Percentiles rank a stretch among this genome's conserved stretches.
Conservation (phyloP, 1,140 invertebrate genomes). For the Apis laboriosa region DNA sequence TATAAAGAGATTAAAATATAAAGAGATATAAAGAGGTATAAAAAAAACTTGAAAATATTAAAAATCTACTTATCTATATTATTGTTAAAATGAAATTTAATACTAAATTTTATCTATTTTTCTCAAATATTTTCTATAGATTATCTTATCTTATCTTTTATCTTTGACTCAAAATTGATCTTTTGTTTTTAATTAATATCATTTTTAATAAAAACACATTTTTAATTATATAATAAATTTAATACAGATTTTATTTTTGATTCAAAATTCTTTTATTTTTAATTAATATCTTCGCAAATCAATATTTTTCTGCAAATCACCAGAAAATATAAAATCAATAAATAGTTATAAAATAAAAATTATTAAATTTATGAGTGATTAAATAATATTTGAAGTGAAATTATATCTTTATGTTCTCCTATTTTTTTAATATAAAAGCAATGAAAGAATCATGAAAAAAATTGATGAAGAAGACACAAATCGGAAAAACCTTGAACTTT, state of each 20-base stretch:
- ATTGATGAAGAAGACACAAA: not conserved
- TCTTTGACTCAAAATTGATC: no score
- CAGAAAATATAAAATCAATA: not conserved
- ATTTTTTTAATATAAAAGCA: not conserved
- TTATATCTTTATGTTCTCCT: not conserved
- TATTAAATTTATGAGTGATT: not conserved
- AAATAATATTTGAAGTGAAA: not conserved
- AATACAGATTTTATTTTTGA: not conserved
- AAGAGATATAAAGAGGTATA: no score
- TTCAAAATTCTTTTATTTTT: not conserved
- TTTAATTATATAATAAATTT: no score
- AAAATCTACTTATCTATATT: not conserved
- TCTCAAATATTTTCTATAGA: no score
- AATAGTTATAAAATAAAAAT: not conserved
- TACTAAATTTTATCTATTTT: no score
- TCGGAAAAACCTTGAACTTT: constrained; percentile 42
- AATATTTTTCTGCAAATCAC: no score
- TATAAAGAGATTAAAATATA: no score
- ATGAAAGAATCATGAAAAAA: not conserved
- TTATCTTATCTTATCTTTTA: no score
- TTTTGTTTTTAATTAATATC: no score
- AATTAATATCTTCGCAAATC: no score
- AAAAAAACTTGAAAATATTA: not conserved
- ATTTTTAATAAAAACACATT: no score
- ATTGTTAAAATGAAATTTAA: no score